Conservation (phyloP, 1,140 invertebrate species). For the Hyphantria cunea region DNA sequence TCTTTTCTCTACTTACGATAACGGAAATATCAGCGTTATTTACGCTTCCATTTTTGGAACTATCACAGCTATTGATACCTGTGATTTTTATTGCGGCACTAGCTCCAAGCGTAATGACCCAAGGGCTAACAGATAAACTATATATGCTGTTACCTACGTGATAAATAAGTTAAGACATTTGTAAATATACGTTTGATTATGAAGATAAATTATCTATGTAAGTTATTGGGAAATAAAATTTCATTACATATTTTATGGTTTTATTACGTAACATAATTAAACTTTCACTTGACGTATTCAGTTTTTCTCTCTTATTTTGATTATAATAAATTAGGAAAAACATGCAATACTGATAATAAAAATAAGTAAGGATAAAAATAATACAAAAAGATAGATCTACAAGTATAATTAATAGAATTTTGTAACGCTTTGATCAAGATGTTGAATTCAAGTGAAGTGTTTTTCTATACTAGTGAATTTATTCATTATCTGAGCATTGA, state of each 20-base stretch:
- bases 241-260: conserved; percentile 46
- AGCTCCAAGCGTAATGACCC: conserved; percentile 40
- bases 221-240: conserved; percentile 72
- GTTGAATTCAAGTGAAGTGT: too few relatives aligned
- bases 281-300: background rate
- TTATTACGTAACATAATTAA: conserved; percentile 30
- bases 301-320: too few relatives aligned
- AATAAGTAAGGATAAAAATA: too few relatives aligned
- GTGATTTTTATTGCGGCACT: conserved; percentile 44
- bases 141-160: conserved; percentile 66
- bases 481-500: too few relatives aligned
- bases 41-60: conserved; percentile 3
- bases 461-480: too few relatives aligned
- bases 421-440: too few relatives aligned
- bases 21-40: conserved; percentile 46
- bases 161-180: conserved; percentile 48
- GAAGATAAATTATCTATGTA: conserved; percentile 55
- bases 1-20: conserved; percentile 42
- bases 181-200: conserved; percentile 44
- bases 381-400: too few relatives aligned
- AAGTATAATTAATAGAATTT: too few relatives aligned
- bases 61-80: conserved; percentile 39
- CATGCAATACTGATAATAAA: too few relatives aligned
- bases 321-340: too few relatives aligned
- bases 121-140: conserved; percentile 43